Evolutionary conservation across 1,140 invertebrate genomes (phyloP).

Genomic region (Polypedilum pembai): DNA sequence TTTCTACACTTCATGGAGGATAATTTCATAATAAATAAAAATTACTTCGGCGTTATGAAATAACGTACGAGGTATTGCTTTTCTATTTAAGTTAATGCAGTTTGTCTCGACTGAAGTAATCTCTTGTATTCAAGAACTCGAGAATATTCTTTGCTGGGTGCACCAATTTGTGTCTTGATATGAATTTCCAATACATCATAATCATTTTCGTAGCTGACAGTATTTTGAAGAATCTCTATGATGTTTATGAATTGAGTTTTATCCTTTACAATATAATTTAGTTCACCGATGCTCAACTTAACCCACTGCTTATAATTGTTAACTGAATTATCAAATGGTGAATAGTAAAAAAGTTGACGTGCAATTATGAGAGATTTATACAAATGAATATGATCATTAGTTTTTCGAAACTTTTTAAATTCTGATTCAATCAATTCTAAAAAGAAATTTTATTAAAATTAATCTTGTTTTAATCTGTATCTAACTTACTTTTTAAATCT

Average conservation of each 20-base stretch:
- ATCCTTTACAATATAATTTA: neutral
- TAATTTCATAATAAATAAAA: conserved; percentile 35
- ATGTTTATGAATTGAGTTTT: neutral
- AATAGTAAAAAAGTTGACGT: neutral
- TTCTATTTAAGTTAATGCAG: neutral
- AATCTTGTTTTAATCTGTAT: neutral
- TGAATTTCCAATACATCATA: neutral
- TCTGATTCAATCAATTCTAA: neutral
- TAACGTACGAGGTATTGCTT: neutral
- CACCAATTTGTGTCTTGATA: neutral
- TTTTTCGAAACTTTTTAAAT: neutral
- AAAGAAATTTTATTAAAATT: neutral
- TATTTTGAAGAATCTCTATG: neutral
- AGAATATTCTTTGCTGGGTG: neutral
- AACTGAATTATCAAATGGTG: neutral
- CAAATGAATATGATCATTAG: neutral
- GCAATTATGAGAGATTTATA: neutral
- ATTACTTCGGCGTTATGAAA: neutral
- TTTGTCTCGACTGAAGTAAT: neutral
- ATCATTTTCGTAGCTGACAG: neutral
- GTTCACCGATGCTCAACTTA: neutral
- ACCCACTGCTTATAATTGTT: neutral
- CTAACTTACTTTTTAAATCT: neutral
- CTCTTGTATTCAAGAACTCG: neutral
- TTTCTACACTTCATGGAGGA: conserved; percentile 54